Evolutionary conservation across 1,140 invertebrate genomes (phyloP), one percentile per base, ranked within the genome.

Genomic region (Cydia fagiglandana): DNA sequence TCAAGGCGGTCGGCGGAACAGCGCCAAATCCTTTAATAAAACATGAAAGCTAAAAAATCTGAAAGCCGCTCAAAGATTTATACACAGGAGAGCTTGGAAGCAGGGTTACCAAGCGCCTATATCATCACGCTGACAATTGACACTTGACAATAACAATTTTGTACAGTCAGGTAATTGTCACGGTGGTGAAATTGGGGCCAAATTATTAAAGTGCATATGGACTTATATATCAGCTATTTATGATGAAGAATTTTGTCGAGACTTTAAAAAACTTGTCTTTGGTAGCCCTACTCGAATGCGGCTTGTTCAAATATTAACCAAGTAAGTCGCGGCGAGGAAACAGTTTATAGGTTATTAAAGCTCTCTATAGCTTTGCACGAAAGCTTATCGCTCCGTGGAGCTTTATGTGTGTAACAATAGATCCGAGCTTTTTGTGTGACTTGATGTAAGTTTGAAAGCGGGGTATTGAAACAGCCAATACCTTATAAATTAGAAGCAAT

Each of bases 271-370:
- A 61, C n/a, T 20, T 24, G 56, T 24, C 15, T 61, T 24, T 24
- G 56, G 56, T 61, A 61, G n/a, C 56, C 56, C 56, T 61, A n/a
- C 64, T 38, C 6, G 24, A 38, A 17, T 13, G 64, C 64, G 15
- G 13, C 30, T 20, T 68, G 30, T 38, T 68, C 64, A 68, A 68
- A 68, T 68, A 68, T 68, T 68, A 68, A 68, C 24, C 12, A 17
- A n/a, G 24, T 30, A 38, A 24, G 9, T 38, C 64, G 64, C 30
- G 64, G 64, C 4, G 64, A 30, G 30, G 28, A 68, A 68, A 38
- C 64, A 17, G 64, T 68, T 68, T 68, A 34, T 68, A 68, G 64
- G 30, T 68, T 68, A 68, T 68, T 68, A 68, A 68, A 68, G 17
- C 64, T 68, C 13, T 34, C 56, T 34, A 38, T 68, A 68, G 64